These are phyloP conservation scores for Netelia virgata DNA, from an alignment of 2,888 invertebrate genomes.

Conservation along the genomic window DNA sequence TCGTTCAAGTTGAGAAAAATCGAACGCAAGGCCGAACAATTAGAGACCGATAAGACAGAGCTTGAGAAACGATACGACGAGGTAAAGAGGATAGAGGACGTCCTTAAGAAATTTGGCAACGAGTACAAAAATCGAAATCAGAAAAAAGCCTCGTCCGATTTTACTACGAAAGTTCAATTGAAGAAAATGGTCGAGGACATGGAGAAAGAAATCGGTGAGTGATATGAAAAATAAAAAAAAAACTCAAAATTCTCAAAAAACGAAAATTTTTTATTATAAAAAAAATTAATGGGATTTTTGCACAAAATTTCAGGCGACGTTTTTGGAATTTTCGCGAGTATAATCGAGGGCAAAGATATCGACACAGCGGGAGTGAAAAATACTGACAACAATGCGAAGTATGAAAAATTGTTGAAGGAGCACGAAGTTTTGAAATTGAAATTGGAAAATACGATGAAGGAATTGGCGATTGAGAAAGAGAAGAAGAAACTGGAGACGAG, in stretches of 20 bases:
- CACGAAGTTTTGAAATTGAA: constrained; percentile 81
- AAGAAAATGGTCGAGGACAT: constrained; percentile 95
- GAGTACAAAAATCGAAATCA: constrained; percentile 90
- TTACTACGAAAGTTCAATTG: constrained; percentile 90
- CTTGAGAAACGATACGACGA: constrained; percentile 89
- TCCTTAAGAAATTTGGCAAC: constrained; percentile 89
- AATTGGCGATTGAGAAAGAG: constrained; percentile 80
- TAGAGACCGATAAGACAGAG: constrained; percentile 94
- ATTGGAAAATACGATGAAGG: constrained; percentile 78
- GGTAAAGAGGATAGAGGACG: constrained; percentile 88
- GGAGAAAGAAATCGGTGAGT: constrained; percentile 93
- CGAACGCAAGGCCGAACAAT: constrained; percentile 94
- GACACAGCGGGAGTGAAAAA: constrained; percentile 72
- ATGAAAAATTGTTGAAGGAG: constrained; percentile 81
- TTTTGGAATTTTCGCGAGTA: constrained; percentile 77
- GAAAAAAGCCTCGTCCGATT: constrained; percentile 91
- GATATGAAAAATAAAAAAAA: background rate
- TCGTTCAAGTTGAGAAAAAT: constrained; percentile 99
- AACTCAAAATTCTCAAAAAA: too few species aligned
- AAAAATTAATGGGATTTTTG: too few species aligned
- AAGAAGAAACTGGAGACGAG: constrained; percentile 87
- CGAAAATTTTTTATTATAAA: too few species aligned
- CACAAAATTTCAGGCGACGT: constrained; percentile 80
- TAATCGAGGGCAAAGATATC: constrained; percentile 78
- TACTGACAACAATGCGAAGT: constrained; percentile 76